These are phyloP conservation scores for Rhynchopsitta pachyrhyncha DNA, from an alignment of 2,113 vertebrate genomes.

Conservation along the genomic window DNA sequence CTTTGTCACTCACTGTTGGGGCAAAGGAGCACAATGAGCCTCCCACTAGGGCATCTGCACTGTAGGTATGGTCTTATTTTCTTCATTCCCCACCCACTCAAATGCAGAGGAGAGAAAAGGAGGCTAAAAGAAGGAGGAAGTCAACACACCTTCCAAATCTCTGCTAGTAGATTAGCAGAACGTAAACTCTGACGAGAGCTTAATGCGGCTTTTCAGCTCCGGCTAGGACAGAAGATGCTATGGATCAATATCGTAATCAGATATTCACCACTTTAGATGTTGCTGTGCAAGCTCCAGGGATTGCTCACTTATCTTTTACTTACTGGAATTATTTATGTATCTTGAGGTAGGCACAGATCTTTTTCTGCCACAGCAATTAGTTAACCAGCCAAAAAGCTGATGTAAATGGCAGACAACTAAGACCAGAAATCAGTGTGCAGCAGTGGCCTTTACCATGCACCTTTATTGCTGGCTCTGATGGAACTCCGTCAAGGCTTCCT, in stretches of 20 bases:
- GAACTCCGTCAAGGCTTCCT: neutral
- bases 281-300: neutral
- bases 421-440: neutral
- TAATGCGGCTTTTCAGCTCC: neutral
- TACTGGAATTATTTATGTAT: neutral
- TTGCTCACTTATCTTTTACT: neutral
- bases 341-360: neutral
- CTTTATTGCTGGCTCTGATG: neutral
- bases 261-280: neutral
- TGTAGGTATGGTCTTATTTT: neutral
- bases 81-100: neutral
- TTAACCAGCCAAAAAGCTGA: neutral
- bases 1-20: neutral
- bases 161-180: neutral
- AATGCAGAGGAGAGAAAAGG: neutral
- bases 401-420: neutral
- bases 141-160: neutral
- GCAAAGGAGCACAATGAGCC: neutral
- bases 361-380: neutral
- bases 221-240: neutral
- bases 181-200: neutral
- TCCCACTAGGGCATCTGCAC: too few species aligned
- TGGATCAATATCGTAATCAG: neutral
- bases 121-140: neutral
- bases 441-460: neutral